These are phyloP conservation scores for Lithobates sylvaticus DNA, from an alignment of 2,797 vertebrate species.

Conservation along the genomic window DNA sequence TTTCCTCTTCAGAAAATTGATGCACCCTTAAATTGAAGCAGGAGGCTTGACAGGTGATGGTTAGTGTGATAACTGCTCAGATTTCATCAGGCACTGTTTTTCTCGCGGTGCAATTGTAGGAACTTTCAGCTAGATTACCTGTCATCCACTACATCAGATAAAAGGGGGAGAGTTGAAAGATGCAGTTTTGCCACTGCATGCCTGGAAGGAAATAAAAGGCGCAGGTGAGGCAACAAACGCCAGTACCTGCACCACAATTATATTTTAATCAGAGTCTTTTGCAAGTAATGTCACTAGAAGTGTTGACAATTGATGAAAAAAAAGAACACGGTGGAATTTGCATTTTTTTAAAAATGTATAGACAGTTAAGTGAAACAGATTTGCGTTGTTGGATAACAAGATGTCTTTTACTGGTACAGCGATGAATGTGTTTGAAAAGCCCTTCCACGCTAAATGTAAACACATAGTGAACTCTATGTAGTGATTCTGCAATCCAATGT, in stretches of 20 bases:
- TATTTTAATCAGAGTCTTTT: constrained; percentile 78
- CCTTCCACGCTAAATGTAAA: background rate
- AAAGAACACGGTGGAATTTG: constrained; percentile 72
- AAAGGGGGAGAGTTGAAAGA: constrained; percentile 88
- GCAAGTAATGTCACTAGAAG: constrained; percentile 71
- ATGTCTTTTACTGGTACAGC: background rate
- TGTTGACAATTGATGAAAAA: constrained; percentile 69
- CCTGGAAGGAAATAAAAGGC: constrained; percentile 84
- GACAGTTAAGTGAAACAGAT: constrained; percentile 1
- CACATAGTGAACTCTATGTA: background rate
- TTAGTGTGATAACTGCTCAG: constrained; percentile 99
- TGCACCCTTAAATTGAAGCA: constrained; percentile 99
- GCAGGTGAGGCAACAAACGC: constrained; percentile 79
- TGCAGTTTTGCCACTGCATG: constrained; percentile 82
- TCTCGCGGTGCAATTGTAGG: constrained; percentile 95
- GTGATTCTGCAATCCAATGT: background rate
- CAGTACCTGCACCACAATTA: constrained; percentile 74
- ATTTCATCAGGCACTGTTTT: constrained; percentile 96
- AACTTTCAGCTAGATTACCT: constrained; percentile 99
- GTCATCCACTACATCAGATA: constrained; percentile 97
- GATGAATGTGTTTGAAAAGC: background rate
- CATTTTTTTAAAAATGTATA: constrained; percentile 69
- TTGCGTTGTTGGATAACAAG: background rate
- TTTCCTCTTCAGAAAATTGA: constrained; percentile 99
- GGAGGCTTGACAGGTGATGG: constrained; percentile 99